Evolutionary conservation across 1,140 invertebrate genomes (phyloP), one percentile per base, ranked within the genome.

Genomic region (Leptinotarsa undecemlineata): DNA sequence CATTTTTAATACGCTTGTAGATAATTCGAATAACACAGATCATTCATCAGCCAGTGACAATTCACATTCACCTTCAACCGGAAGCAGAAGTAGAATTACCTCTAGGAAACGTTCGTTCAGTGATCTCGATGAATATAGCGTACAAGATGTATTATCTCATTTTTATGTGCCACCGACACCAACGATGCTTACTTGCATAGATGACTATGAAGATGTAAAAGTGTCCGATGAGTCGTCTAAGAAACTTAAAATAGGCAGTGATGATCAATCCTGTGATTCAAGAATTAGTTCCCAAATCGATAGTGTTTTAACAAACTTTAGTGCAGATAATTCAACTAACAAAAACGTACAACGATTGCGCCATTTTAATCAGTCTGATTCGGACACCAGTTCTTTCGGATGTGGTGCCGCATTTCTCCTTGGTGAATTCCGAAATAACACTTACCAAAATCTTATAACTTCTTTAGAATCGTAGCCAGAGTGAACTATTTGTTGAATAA

Each of bases 101-200:
- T 71, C 72, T 11, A 63, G 72, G 68, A 81, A 79, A 67, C 63
- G 78, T 72, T 85, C 86, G 51, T 87, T 88, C 72, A 89, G 90
- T 57, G 89, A 90, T 48, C 87, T 83, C 71, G 84, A 89, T 74
- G 89, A 89, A 77, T 88, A 87, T 42, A 85, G 90, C 81, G 88
- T 90, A 23, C 88, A 90, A 60, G 89, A 90, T 73, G 90, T 90
- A 1, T 84, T 91, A 1, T 91, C 89, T 42, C 91, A 92, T 76
- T 92, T 92, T 77, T 93, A 92, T 82, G 90, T 92, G 83, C 91
- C 92, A 62, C 89, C 90, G 0, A 91, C 91, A 0, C 90, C 91
- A 14, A 86, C 90, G 64, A 86, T 92, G 75, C 85, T 93, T 63
- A 91, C 91, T 5, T 89, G 90, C 62, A 90, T 92, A 48, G 90